phyloP scores from a whole-genome alignment of 1,140 invertebrate species.

The Trigoniulus corallinus region DNA sequence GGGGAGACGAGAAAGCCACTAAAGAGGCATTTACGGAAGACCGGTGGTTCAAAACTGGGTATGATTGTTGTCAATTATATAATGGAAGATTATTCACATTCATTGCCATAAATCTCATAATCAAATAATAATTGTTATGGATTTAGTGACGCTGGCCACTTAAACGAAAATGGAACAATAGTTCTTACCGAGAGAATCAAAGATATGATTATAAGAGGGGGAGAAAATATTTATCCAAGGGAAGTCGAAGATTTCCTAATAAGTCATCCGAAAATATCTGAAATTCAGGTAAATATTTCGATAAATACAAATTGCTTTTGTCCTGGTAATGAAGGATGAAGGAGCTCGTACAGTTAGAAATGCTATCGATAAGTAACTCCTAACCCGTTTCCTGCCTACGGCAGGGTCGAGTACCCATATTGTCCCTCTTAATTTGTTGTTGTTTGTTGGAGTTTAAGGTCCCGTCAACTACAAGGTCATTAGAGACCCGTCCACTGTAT shows the following conservation, averaged over 20 bases:
- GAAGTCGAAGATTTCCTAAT: constrained; percentile 15
- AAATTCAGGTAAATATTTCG: constrained; percentile 2
- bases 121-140: background rate
- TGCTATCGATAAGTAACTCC: too few species aligned
- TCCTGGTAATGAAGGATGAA: background rate
- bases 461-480: too few species aligned
- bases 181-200: constrained; percentile 33
- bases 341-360: too few species aligned
- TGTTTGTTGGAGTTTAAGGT: too few species aligned
- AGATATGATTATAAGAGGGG: constrained; percentile 38
- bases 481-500: too few species aligned
- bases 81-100: background rate
- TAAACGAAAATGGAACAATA: constrained; percentile 32
- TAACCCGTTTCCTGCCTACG: too few species aligned
- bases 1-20: constrained; percentile 64
- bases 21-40: constrained; percentile 46
- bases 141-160: constrained; percentile 28
- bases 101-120: background rate
- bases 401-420: too few species aligned
- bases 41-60: constrained; percentile 84
- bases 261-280: constrained; percentile 1
- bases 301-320: background rate
- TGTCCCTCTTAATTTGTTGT: too few species aligned
- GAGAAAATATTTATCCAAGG: constrained; percentile 31
- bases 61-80: too few species aligned